Conservation (phyloP, 1,140 invertebrate species). For the Plectrocnemia conspersa region DNA sequence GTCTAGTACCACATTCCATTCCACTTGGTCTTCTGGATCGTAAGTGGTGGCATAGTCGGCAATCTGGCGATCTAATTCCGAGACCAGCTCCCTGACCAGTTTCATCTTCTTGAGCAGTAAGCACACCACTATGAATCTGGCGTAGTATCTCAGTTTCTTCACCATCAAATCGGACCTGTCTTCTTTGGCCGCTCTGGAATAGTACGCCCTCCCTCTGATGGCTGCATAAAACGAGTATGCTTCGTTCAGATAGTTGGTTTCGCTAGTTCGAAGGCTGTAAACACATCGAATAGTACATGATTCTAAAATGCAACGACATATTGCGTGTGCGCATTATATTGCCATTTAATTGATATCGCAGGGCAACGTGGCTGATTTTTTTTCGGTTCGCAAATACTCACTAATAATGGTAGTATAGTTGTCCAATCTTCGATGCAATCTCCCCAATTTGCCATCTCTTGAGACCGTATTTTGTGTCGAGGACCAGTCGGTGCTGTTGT, state of each 20-base stretch:
- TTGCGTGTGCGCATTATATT: not conserved
- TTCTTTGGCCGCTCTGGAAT: constrained; percentile 89
- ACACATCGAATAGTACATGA: constrained; percentile 19
- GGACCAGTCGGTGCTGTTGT: constrained; percentile 87
- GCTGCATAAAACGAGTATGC: constrained; percentile 95
- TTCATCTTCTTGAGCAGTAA: constrained; percentile 92
- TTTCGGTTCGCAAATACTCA: constrained; percentile 53
- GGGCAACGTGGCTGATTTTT: constrained; percentile 2
- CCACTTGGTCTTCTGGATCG: constrained; percentile 93
- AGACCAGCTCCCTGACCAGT: constrained; percentile 84
- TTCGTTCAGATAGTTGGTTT: constrained; percentile 94
- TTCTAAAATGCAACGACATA: not conserved
- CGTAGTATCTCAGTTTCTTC: constrained; percentile 95
- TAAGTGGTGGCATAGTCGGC: constrained; percentile 91
- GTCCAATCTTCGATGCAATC: constrained; percentile 97
- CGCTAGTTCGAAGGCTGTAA: constrained; percentile 84
- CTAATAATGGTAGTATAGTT: constrained; percentile 99
- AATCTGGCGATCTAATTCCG: constrained; percentile 85
- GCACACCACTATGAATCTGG: constrained; percentile 94
- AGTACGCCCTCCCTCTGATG: constrained; percentile 89
- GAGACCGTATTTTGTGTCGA: constrained; percentile 91
- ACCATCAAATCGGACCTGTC: constrained; percentile 95
- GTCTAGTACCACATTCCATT: constrained; percentile 91
- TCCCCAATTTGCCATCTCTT: constrained; percentile 99
- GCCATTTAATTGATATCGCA: not conserved